These are phyloP conservation scores for Acrocera orbiculus DNA, from an alignment of 2,888 invertebrate genomes.

Conservation along the genomic window DNA sequence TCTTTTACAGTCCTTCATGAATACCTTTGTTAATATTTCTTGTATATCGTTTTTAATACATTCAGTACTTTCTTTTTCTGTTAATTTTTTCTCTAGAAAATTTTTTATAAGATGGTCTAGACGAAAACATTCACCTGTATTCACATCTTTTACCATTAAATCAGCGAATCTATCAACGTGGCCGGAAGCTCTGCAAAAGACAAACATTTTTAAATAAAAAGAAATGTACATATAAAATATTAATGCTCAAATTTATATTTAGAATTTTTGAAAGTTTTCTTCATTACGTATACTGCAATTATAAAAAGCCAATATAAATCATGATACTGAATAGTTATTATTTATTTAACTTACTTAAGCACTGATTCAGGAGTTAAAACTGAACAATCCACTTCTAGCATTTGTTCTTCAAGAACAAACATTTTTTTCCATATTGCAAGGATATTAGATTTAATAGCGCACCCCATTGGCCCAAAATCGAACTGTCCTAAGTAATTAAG, in stretches of 20 bases:
- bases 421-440: conserved; percentile 85
- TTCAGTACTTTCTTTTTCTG: conserved; percentile 51
- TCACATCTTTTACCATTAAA: conserved; percentile 94
- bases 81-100: conserved; percentile 81
- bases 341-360: conserved; percentile 48
- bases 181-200: conserved; percentile 79
- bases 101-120: conserved; percentile 96
- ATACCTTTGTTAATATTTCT: conserved; percentile 57
- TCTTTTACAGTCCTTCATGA: too few relatives aligned
- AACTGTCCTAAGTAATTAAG: conserved; percentile 49
- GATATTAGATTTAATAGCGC: conserved; percentile 91
- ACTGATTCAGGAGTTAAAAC: conserved; percentile 95
- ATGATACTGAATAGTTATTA: not conserved
- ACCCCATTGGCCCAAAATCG: conserved; percentile 99
- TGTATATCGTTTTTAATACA: too few relatives aligned
- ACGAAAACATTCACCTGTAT: conserved; percentile 93
- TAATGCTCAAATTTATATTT: too few relatives aligned
- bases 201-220: conserved; percentile 9
- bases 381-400: conserved; percentile 97
- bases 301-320: too few relatives aligned
- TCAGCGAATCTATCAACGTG: conserved; percentile 99
- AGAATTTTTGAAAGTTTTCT: not conserved
- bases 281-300: too few relatives aligned
- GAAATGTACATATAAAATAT: too few relatives aligned
- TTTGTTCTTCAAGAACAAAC: conserved; percentile 93